Base-by-base conservation (phyloP, 2,888 invertebrate species). In the Ophion obscuratus region DNA sequence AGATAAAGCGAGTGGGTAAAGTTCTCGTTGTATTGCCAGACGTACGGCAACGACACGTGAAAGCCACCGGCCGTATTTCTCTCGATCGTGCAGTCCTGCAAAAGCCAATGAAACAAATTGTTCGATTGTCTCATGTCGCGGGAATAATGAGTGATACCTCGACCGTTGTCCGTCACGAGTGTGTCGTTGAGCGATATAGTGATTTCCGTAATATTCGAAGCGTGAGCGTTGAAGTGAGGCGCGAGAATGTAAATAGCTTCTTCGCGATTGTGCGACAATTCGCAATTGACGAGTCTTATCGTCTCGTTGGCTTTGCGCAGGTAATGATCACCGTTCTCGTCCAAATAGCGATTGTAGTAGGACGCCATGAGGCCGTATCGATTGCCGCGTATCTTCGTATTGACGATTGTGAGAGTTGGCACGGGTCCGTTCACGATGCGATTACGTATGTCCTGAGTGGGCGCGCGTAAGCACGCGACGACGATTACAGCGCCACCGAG, bases 1-100 rank as follows among this genome's bases (percentile, higher is more conserved):
- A 99, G 96, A 90, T 96, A 97, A 17, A 99, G 96, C 0, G 98
- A 97, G 94, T 99, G 99, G 0, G 98, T 98, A 90, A 97, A 98
- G 92, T 98, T 98, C 94, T 98, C 98, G 92, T 98, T 98, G 92
- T 98, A 98, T 90, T 98, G 97, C 98, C 98, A 98, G 1, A 99
- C 99, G 89, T 98, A 98, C 0, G 99, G 99, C 59, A 99, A 94
- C 14, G 97, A 96, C 5, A 99, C 95, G 91, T 98, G 97, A 88
- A 99, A 97, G 0, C 99, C 99, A 14, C 98, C 98, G 40, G 96
- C 96, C 84, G 95, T 95, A 92, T 99, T 99, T 88, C 97, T 96
- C 92, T 98, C 97, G 86, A 99, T 96, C 0, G 97, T 96, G 84
- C 97, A 97, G 91, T 98, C 97, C 93, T 97, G 97, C 71, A 99